Percentiles rank a stretch among this genome's conserved stretches.
Evolutionary conservation across 1,140 invertebrate species (phyloP).

Genomic region (Bombus fervidus): DNA sequence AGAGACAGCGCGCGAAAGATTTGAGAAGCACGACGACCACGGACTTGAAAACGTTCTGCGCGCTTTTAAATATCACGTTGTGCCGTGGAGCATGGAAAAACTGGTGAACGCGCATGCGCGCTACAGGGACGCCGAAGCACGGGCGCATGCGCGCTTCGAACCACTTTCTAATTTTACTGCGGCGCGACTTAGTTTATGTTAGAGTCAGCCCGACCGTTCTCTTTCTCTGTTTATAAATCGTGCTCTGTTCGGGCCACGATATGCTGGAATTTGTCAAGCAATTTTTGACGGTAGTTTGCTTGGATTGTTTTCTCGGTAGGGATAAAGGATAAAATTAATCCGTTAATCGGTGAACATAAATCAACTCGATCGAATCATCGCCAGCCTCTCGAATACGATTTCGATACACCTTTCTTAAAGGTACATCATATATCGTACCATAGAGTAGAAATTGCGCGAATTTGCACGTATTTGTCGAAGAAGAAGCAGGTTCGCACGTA

Average conservation of each 20-base stretch:
- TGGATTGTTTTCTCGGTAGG: not conserved
- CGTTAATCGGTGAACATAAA: not conserved
- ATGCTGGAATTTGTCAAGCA: slow-evolving; percentile 48
- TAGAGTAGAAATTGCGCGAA: no score
- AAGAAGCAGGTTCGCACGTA: no score
- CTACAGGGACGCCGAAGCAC: not conserved
- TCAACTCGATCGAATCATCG: not conserved
- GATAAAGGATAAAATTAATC: not conserved
- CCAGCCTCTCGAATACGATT: no score
- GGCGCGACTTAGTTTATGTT: slow-evolving; percentile 40
- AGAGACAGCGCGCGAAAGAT: slow-evolving; percentile 60
- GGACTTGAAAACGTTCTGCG: slow-evolving; percentile 34
- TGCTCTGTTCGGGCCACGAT: not conserved
- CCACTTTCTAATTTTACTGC: slow-evolving; percentile 66
- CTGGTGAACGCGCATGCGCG: slow-evolving; percentile 11
- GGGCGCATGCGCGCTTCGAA: slow-evolving; percentile 36
- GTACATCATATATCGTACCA: no score
- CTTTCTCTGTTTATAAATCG: slow-evolving; percentile 57
- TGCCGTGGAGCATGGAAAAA: slow-evolving; percentile 19
- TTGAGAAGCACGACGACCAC: slow-evolving; percentile 44
- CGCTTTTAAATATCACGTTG: slow-evolving; percentile 60
- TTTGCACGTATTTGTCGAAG: no score
- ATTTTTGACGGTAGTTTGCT: not conserved
- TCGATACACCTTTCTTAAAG: no score
- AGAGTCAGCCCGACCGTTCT: slow-evolving; percentile 14